phyloP scores from a whole-genome alignment of 2,888 invertebrate genomes.

The Eupithecia vulgata region DNA sequence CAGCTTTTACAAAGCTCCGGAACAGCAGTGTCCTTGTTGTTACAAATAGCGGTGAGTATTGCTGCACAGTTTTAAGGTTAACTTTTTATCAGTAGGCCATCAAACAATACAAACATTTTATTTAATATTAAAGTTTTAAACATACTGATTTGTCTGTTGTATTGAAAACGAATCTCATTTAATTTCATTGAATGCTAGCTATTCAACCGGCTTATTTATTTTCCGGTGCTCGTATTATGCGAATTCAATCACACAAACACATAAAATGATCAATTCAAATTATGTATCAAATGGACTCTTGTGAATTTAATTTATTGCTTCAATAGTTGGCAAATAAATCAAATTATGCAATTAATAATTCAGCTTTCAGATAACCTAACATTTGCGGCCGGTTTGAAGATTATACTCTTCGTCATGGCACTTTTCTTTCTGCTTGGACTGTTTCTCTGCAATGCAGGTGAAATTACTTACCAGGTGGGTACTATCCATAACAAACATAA shows the following conservation, averaged over 20 bases:
- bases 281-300: not conserved
- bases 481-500: not conserved
- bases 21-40: slow-evolving; percentile 61
- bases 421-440: slow-evolving; percentile 71
- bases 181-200: not conserved
- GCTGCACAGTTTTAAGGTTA: not conserved
- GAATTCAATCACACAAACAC: slow-evolving; percentile 20
- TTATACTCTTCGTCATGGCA: slow-evolving; percentile 67
- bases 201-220: slow-evolving; percentile 15
- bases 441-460: slow-evolving; percentile 77
- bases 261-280: slow-evolving; percentile 7
- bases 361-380: slow-evolving; percentile 69
- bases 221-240: slow-evolving; percentile 14
- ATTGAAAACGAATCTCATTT: not conserved
- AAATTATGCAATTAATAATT: slow-evolving; percentile 18
- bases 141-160: not conserved
- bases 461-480: slow-evolving; percentile 74
- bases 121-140: not conserved
- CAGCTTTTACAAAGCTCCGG: slow-evolving; percentile 72
- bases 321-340: not conserved
- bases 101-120: not conserved
- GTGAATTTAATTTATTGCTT: slow-evolving; percentile 3
- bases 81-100: not conserved
- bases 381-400: slow-evolving; percentile 64
- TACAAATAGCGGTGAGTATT: slow-evolving; percentile 59